These are phyloP conservation scores for Melolontha melolontha DNA, from an alignment of 2,888 invertebrate species.

Conservation along the genomic window DNA sequence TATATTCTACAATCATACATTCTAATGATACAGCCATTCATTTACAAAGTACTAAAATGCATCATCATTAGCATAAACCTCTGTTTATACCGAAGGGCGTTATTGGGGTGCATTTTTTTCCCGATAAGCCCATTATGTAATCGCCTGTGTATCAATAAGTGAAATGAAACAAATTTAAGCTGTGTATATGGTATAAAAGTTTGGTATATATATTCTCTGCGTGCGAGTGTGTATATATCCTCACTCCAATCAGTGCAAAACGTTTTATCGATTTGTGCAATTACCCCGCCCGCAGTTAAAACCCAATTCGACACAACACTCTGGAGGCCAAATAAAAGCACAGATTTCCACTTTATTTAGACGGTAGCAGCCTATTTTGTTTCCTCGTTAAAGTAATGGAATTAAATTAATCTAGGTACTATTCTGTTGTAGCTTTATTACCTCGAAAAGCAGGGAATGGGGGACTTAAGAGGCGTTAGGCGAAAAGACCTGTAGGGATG, in stretches of 20 bases:
- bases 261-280: constrained; percentile 57
- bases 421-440: constrained; percentile 62
- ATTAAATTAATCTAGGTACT: constrained; percentile 68
- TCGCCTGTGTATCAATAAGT: constrained; percentile 46
- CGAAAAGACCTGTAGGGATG: neutral
- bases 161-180: constrained; percentile 46
- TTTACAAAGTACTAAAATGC: neutral
- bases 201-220: constrained; percentile 50
- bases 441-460: constrained; percentile 51
- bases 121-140: constrained; percentile 39
- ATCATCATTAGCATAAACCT: constrained; percentile 18
- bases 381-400: constrained; percentile 71
- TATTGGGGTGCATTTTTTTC: constrained; percentile 13
- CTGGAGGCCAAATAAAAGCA: constrained; percentile 50
- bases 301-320: constrained; percentile 41
- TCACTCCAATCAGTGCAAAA: constrained; percentile 56
- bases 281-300: constrained; percentile 56
- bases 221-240: neutral
- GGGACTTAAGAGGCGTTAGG: constrained; percentile 3
- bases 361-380: constrained; percentile 64
- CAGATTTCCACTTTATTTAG: constrained; percentile 57
- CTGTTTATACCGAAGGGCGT: neutral
- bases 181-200: constrained; percentile 44
- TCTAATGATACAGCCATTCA: neutral
- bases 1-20: too few species aligned